A percentile compares a stretch with the other conserved stretches of the same genome.
These are phyloP conservation scores for Parauchenoglanis punctatus DNA, from an alignment of 2,797 vertebrate genomes.

Conservation along the genomic window DNA sequence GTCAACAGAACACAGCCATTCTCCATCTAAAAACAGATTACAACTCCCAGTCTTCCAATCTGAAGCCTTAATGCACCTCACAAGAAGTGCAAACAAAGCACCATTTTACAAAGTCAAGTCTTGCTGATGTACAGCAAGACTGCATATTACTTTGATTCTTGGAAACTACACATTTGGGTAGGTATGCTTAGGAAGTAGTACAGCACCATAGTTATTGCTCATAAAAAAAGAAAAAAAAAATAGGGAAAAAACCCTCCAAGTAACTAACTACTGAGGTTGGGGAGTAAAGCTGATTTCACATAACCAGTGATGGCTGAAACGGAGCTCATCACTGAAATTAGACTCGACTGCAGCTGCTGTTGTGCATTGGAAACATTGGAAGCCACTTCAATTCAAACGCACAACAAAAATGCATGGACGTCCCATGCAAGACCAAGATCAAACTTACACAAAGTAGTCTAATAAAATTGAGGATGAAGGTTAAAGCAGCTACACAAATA, in stretches of 20 bases:
- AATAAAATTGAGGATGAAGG: fast-evolving
- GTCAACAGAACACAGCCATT: constrained; percentile 52
- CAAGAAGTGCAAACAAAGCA: not conserved
- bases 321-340: constrained; percentile 8
- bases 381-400: constrained; percentile 1
- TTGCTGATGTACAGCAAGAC: not conserved
- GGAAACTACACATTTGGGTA: not conserved
- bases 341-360: constrained; percentile 28
- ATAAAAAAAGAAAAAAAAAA: not conserved
- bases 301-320: not conserved
- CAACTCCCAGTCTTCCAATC: not conserved
- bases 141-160: not conserved
- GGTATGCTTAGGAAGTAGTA: not conserved
- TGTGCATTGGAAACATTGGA: constrained; percentile 20
- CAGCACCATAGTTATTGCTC: not conserved
- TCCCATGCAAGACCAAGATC: not conserved
- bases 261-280: too few relatives aligned
- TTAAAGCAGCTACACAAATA: not conserved
- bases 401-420: not conserved
- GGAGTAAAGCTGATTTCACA: not conserved
- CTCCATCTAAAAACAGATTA: constrained; percentile 25
- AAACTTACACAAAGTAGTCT: not conserved
- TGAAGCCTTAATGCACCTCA: too few relatives aligned
- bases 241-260: not conserved
- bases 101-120: not conserved